Conservation (phyloP, 2,797 vertebrate genomes). For the Parauchenoglanis ngamensis region DNA sequence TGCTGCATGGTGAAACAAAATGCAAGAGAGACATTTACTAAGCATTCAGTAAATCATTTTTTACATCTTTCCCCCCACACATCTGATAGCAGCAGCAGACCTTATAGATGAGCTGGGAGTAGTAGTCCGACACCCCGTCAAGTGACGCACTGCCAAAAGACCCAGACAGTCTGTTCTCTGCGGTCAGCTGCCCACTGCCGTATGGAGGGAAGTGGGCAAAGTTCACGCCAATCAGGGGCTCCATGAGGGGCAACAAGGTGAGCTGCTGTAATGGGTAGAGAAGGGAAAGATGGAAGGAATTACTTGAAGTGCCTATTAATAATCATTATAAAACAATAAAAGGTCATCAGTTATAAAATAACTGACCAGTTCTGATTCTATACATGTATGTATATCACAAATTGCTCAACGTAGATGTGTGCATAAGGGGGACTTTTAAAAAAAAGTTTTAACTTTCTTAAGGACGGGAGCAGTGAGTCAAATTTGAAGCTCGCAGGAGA, state of each 20-base stretch:
- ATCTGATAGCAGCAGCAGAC: conserved; percentile 61
- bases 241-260: conserved; percentile 92
- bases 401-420: no score
- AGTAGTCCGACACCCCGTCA: conserved; percentile 93
- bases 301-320: not conserved
- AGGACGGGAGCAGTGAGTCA: not conserved
- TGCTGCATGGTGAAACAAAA: conserved; percentile 73
- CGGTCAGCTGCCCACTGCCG: conserved; percentile 84
- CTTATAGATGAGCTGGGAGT: conserved; percentile 96
- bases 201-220: conserved; percentile 92
- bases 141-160: conserved; percentile 90
- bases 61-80: not conserved
- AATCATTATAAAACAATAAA: not conserved
- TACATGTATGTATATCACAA: not conserved
- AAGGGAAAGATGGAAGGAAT: not conserved
- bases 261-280: conserved; percentile 76
- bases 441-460: not conserved
- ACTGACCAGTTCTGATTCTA: not conserved
- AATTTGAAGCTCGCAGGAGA: not conserved
- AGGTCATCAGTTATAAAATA: not conserved
- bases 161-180: conserved; percentile 86
- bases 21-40: no score
- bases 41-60: not conserved
- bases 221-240: conserved; percentile 90
- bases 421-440: no score